phyloP scores from a whole-genome alignment of 2,888 invertebrate species.

The Pterostichus niger region DNA sequence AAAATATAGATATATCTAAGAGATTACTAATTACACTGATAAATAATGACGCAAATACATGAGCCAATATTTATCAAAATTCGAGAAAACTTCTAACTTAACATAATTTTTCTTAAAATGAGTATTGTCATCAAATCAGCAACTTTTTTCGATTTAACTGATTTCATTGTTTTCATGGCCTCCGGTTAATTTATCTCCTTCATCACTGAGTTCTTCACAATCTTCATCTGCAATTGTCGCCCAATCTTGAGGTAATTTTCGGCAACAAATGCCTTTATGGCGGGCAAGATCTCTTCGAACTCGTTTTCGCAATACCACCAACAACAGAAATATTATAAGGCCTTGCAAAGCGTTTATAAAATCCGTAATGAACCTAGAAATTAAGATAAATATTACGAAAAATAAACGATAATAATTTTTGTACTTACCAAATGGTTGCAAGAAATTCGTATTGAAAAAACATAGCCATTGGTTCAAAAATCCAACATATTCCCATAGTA shows the following conservation, averaged over 20 bases:
- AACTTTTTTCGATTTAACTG: neutral
- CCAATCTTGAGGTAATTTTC: constrained; percentile 75
- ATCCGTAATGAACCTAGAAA: constrained; percentile 75
- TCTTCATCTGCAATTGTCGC: constrained; percentile 74
- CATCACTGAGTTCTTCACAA: constrained; percentile 67
- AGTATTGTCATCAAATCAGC: constrained; percentile 14
- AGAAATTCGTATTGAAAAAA: constrained; percentile 16
- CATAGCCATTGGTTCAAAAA: constrained; percentile 53
- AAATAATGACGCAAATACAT: neutral
- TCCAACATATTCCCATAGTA: constrained; percentile 51
- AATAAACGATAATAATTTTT: neutral
- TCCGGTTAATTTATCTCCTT: constrained; percentile 39
- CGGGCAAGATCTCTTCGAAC: constrained; percentile 76
- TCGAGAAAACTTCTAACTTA: constrained; percentile 15
- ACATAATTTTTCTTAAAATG: neutral
- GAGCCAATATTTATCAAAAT: neutral
- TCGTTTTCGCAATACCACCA: constrained; percentile 77
- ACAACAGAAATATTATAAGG: constrained; percentile 75
- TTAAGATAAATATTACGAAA: neutral
- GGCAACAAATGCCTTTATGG: constrained; percentile 70
- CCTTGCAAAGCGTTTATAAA: constrained; percentile 77
- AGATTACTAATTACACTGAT: neutral
- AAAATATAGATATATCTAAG: too few species aligned
- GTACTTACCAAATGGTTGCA: neutral
- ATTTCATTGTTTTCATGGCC: neutral